Evolutionary conservation across 2,797 vertebrate species (phyloP).

Genomic region (Rachycentron canadum): DNA sequence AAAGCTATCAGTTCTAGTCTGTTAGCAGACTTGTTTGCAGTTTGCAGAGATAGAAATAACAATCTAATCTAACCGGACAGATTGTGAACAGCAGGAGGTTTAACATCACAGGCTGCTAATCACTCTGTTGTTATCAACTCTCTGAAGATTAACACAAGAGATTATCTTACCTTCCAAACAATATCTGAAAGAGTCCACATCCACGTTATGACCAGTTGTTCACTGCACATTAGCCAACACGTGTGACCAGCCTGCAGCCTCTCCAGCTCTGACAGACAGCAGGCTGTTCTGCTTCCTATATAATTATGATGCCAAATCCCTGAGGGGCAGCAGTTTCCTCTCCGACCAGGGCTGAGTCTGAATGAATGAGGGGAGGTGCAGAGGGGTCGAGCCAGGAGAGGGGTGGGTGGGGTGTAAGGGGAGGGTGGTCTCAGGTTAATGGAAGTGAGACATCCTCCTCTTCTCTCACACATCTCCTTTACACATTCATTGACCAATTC

Average conservation of each 20-base stretch:
- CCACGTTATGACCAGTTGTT: slow-evolving; percentile 36
- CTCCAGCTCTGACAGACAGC: slow-evolving; percentile 57
- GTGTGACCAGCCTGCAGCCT: slow-evolving; percentile 50
- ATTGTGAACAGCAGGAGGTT: slow-evolving; percentile 23
- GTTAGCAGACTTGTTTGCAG: neutral
- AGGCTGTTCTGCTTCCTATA: slow-evolving; percentile 72
- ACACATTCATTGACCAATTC: slow-evolving; percentile 49
- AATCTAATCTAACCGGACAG: slow-evolving; percentile 8
- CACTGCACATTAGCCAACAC: slow-evolving; percentile 18
- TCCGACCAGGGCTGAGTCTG: slow-evolving; percentile 44
- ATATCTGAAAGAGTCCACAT: slow-evolving; percentile 57
- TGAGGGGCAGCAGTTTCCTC: slow-evolving; percentile 74
- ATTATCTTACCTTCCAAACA: slow-evolving; percentile 69
- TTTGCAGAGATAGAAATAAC: slow-evolving; percentile 10
- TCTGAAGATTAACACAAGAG: slow-evolving; percentile 28
- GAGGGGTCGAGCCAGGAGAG: slow-evolving; percentile 29
- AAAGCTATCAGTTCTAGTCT: neutral
- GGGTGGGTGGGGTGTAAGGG: slow-evolving; percentile 11
- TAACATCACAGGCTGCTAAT: slow-evolving; percentile 9
- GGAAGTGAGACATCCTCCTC: slow-evolving; percentile 39
- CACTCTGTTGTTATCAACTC: slow-evolving; percentile 10
- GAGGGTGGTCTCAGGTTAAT: slow-evolving; percentile 59
- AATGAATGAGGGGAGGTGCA: slow-evolving; percentile 55
- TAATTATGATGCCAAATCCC: slow-evolving; percentile 71
- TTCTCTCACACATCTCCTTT: slow-evolving; percentile 37